phyloP scores from a whole-genome alignment of 1,140 invertebrate genomes.

The Akabosia matsudoensis region DNA sequence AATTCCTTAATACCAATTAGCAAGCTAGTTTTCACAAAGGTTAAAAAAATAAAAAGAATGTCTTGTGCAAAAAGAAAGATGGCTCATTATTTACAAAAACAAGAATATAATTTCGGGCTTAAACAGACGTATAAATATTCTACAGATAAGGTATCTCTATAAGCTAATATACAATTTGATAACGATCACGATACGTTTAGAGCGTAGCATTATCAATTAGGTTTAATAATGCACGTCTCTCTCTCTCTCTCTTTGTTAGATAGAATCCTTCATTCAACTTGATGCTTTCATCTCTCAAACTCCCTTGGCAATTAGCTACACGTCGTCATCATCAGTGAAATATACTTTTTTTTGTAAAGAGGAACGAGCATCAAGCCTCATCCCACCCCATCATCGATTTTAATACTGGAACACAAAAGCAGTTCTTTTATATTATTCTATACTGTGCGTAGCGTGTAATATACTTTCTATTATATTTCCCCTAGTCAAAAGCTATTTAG shows the following conservation, averaged over 20 bases:
- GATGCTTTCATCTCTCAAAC: conserved; percentile 11
- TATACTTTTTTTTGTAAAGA: too few relatives aligned
- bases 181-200: too few relatives aligned
- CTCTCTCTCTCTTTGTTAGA: background rate
- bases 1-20: conserved; percentile 1
- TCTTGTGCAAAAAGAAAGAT: background rate
- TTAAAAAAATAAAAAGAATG: background rate
- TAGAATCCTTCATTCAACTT: conserved; percentile 12
- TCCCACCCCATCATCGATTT: conserved; percentile 3
- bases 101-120: too few relatives aligned
- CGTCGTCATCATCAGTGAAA: background rate
- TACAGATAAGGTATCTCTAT: too few relatives aligned
- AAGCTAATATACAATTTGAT: too few relatives aligned
- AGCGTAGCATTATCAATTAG: background rate
- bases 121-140: too few relatives aligned
- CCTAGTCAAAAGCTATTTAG: too few relatives aligned
- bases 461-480: too few relatives aligned
- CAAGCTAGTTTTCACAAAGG: background rate
- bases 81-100: background rate
- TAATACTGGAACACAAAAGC: too few relatives aligned
- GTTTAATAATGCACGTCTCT: background rate
- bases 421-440: too few relatives aligned
- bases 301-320: conserved; percentile 19
- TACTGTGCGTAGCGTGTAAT: too few relatives aligned
- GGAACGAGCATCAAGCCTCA: too few relatives aligned